Evolutionary conservation across 2,888 invertebrate species (phyloP).

Genomic region (Synanthedon andrenaeformis): DNA sequence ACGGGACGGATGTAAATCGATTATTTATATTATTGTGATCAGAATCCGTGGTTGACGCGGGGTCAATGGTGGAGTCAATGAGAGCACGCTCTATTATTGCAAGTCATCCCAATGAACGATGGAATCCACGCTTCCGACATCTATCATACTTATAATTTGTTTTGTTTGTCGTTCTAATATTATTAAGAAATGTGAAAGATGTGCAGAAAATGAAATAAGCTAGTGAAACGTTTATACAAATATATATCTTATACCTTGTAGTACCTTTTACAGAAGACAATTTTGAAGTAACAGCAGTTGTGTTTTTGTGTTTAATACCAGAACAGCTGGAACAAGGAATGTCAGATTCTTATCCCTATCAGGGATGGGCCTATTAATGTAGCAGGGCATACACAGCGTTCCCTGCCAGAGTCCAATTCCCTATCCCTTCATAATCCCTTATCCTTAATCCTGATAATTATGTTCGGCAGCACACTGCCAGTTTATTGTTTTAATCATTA

Average conservation of each 20-base stretch:
- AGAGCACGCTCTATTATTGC: slow-evolving; percentile 58
- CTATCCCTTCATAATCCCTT: too few species aligned
- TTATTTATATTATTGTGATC: slow-evolving; percentile 62
- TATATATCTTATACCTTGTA: not conserved
- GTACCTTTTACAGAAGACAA: too few species aligned
- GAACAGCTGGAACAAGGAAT: too few species aligned
- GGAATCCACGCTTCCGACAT: slow-evolving; percentile 62
- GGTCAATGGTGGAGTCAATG: slow-evolving; percentile 66
- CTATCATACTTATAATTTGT: slow-evolving; percentile 34
- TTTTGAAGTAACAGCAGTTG: too few species aligned
- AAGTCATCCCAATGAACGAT: slow-evolving; percentile 59
- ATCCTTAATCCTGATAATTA: too few species aligned
- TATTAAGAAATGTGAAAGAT: not conserved
- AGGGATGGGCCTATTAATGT: too few species aligned
- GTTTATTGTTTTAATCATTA: too few species aligned
- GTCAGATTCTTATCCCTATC: too few species aligned
- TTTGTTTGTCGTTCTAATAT: slow-evolving; percentile 32
- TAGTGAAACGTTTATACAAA: not conserved
- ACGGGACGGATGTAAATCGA: slow-evolving; percentile 49
- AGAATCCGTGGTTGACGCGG: slow-evolving; percentile 36
- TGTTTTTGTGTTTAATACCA: too few species aligned
- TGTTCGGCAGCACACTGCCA: too few species aligned
- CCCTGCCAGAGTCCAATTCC: too few species aligned
- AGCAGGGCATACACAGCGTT: too few species aligned
- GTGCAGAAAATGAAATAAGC: not conserved